A percentile compares a stretch with the other conserved stretches of the same genome.
phyloP scores from a whole-genome alignment of 2,797 vertebrate species.

The Champsocephalus esox region DNA sequence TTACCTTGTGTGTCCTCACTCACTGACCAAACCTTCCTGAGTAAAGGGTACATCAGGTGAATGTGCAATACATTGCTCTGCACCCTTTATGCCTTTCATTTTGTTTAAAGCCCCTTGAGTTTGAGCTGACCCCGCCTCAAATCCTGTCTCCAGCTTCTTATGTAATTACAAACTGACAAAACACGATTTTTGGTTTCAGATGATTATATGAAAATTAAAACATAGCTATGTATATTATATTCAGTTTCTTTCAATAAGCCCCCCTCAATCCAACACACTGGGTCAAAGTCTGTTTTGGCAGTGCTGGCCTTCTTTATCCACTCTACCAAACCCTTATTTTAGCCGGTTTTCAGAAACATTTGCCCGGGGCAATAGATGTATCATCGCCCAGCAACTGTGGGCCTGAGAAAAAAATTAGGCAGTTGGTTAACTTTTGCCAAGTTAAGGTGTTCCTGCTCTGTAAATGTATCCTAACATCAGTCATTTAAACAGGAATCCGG shows the following conservation, averaged over 20 bases:
- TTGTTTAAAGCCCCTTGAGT: not conserved
- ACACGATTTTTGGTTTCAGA: too few species aligned
- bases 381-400: constrained; percentile 44
- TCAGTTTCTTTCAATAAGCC: too few species aligned
- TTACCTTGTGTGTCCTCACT: constrained; percentile 6
- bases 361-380: constrained; percentile 27
- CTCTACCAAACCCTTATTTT: constrained; percentile 57
- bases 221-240: too few species aligned
- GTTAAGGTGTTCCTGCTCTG: constrained; percentile 7
- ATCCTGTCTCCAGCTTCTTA: too few species aligned
- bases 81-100: too few species aligned
- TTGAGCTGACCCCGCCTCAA: not conserved
- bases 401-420: constrained; percentile 11
- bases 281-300: not conserved
- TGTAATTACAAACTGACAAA: too few species aligned
- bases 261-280: too few species aligned
- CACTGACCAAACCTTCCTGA: not conserved
- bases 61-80: not conserved
- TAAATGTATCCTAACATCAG: not conserved
- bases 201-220: too few species aligned
- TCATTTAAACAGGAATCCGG: not conserved
- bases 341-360: constrained; percentile 39
- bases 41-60: not conserved
- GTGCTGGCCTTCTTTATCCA: constrained; percentile 44
- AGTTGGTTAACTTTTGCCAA: constrained; percentile 6